These are phyloP conservation scores for Phylloscopus trochiloides DNA, from an alignment of 2,113 vertebrate genomes.

Conservation along the genomic window DNA sequence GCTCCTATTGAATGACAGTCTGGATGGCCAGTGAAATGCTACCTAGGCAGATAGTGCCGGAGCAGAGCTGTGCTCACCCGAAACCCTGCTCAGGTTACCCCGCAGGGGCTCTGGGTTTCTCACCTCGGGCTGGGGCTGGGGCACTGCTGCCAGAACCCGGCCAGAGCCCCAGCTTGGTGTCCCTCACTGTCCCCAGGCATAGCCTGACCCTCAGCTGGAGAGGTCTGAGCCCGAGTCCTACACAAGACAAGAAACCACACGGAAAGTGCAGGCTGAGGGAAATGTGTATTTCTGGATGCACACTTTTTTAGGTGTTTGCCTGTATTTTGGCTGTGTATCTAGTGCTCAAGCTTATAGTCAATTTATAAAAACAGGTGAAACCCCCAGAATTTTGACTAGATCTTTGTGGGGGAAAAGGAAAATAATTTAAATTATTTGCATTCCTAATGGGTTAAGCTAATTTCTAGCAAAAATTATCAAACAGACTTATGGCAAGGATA, in stretches of 20 bases:
- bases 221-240: not conserved
- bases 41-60: not conserved
- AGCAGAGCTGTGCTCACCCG: not conserved
- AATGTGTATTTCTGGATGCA: not conserved
- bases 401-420: not conserved
- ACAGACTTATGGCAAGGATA: not conserved
- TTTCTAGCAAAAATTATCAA: not conserved
- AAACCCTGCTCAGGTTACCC: not conserved
- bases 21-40: not conserved
- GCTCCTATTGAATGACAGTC: not conserved
- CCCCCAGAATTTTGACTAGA: not conserved
- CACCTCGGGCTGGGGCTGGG: not conserved
- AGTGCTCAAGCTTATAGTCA: not conserved
- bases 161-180: not conserved
- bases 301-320: not conserved
- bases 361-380: not conserved
- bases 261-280: not conserved
- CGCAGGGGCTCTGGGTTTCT: not conserved
- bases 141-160: not conserved
- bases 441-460: not conserved
- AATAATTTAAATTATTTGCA: not conserved
- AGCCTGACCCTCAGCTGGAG: not conserved
- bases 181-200: not conserved
- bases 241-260: rapidly evolving
- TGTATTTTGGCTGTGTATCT: not conserved